Base-by-base conservation (phyloP, 2,113 vertebrate species). In the Capricornis sumatraensis region DNA sequence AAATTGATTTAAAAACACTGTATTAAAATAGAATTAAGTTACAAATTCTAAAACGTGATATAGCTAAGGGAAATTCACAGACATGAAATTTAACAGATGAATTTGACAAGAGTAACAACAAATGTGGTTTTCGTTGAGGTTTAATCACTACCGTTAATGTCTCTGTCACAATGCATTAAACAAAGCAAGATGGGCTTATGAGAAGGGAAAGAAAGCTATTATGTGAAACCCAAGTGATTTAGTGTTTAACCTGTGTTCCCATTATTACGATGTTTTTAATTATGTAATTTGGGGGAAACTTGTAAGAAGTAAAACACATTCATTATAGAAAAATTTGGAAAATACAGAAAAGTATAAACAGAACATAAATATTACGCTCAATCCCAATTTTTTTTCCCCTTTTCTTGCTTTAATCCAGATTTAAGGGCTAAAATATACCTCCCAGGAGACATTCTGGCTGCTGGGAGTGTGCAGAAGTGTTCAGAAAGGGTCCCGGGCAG, bases 1-100 rank as follows among this genome's bases (percentile, higher is more conserved):
- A 87, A 95, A 30, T 36, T 84, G 36, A 91, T 55, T 87, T 83
- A 40, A 90, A 95, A 87, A 25, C 43, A 47, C 28, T 43, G 87
- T 83, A 87, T 87, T 93, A 89, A 95, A 94, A 74, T 43, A 64
- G 30, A 84, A 76, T 82, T 55, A 71, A 96, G 52, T 87, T 28
- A 85, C 50, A 91, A 96, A 83, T 50, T 96, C 60, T 25, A 45
- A 95, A 91, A 94, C 15, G 45, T 94, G 93, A 60, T 67, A 28
- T 33, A 95, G 79, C 9, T 43, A 71, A 76, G 28, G 40, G 40
- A 89, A 91, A 62, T 76, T 43, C 17, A 13, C 11, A 36, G 64
- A 23, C 52, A n/a, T 58, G 86, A 83, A 92, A 81, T 33, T 71
- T 89, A 91, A 40, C 10, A 19, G 36, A 23, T 9, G 1, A 27